Evolutionary conservation across 2,888 invertebrate species (phyloP).

Genomic region (Cryptocheilus praepositus): DNA sequence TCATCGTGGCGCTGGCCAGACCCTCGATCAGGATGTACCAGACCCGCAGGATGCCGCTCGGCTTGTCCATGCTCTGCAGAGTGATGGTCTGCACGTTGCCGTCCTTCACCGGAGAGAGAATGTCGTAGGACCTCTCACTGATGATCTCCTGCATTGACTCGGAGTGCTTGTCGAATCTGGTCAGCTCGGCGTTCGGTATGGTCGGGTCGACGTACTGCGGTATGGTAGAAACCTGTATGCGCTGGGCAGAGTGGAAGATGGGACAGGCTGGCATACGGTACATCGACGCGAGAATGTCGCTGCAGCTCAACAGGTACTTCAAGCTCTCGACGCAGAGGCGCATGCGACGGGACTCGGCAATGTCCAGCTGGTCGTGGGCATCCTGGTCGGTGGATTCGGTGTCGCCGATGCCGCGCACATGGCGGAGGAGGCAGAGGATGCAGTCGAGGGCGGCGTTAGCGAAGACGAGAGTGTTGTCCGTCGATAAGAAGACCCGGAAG

Average conservation of each 20-base stretch:
- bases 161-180: constrained; percentile 79
- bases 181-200: constrained; percentile 86
- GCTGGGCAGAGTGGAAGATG: constrained; percentile 91
- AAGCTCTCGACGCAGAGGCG: constrained; percentile 86
- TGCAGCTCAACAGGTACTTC: constrained; percentile 90
- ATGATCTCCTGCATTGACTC: constrained; percentile 82
- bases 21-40: constrained; percentile 94
- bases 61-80: constrained; percentile 83
- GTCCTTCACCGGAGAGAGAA: constrained; percentile 76
- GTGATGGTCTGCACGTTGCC: constrained; percentile 77
- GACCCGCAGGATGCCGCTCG: constrained; percentile 90
- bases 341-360: constrained; percentile 65
- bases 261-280: constrained; percentile 96
- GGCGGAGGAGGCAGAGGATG: constrained; percentile 90
- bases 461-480: constrained; percentile 94
- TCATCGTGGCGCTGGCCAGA: constrained; percentile 86
- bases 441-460: constrained; percentile 96
- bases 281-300: constrained; percentile 92
- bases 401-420: constrained; percentile 84
- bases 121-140: constrained; percentile 81
- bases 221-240: constrained; percentile 86
- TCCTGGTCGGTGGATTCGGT: constrained; percentile 74
- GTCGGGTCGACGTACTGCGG: constrained; percentile 89
- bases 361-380: constrained; percentile 72
- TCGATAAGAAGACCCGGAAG: constrained; percentile 93